Evolutionary conservation across 2,113 vertebrate genomes (phyloP).

Genomic region (Mus pahari): DNA sequence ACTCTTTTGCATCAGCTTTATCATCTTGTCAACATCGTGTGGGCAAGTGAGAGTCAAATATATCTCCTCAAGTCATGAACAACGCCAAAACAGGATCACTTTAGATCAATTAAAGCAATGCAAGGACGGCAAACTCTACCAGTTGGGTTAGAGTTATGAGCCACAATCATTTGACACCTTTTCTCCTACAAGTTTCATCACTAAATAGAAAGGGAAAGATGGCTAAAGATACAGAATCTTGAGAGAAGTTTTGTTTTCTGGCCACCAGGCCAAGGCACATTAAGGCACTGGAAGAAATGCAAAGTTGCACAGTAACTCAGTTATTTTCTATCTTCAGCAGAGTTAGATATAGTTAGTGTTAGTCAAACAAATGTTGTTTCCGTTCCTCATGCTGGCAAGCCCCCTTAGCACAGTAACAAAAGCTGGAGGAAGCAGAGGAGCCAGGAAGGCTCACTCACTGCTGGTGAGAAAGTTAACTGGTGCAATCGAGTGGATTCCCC

Average conservation of each 20-base stretch:
- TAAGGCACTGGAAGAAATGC: neutral
- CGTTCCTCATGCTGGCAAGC: neutral
- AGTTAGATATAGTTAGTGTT: neutral
- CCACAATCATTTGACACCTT: neutral
- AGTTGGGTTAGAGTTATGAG: neutral
- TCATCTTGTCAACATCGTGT: neutral
- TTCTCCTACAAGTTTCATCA: neutral
- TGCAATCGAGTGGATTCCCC: neutral
- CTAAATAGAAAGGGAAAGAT: neutral
- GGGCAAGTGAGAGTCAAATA: neutral
- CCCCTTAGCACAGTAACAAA: constrained; percentile 26
- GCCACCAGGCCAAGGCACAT: neutral
- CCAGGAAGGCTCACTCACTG: neutral
- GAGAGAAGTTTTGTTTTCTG: neutral
- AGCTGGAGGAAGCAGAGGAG: constrained; percentile 6
- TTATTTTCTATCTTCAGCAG: constrained; percentile 13
- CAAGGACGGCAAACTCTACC: neutral
- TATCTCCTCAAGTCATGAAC: neutral
- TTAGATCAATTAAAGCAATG: constrained; percentile 21
- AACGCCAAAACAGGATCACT: neutral
- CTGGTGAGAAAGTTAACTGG: neutral
- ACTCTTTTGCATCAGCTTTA: neutral
- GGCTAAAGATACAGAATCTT: constrained; percentile 50
- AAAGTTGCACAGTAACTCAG: constrained; percentile 37
- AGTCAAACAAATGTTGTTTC: constrained; percentile 14